These are phyloP conservation scores for Epicampocera succincta DNA, from an alignment of 2,888 invertebrate species.

Conservation along the genomic window DNA sequence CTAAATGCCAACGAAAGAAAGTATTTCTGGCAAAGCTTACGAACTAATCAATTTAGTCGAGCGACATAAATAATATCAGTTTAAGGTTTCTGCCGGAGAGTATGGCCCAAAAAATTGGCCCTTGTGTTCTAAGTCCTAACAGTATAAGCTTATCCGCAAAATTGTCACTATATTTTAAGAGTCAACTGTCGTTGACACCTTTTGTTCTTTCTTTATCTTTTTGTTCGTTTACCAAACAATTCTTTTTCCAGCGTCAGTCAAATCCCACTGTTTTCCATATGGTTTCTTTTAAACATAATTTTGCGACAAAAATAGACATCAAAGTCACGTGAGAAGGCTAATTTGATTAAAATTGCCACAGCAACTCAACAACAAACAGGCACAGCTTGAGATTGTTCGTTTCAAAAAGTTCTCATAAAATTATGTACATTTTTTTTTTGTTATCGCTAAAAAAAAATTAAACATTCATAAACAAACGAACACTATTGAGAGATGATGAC, in stretches of 20 bases:
- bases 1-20: too few relatives aligned
- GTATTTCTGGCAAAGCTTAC: too few relatives aligned
- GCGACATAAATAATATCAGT: too few relatives aligned
- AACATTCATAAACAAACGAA: constrained; percentile 22
- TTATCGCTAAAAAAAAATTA: constrained; percentile 6
- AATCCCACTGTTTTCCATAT: constrained; percentile 52
- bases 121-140: too few relatives aligned
- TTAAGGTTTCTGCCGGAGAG: too few relatives aligned
- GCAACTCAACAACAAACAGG: constrained; percentile 70
- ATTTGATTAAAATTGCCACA: constrained; percentile 79
- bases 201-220: too few relatives aligned
- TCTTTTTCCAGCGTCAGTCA: not conserved
- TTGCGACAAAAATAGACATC: constrained; percentile 60
- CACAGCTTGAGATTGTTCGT: constrained; percentile 72
- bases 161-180: too few relatives aligned
- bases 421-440: not conserved
- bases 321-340: constrained; percentile 78
- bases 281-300: constrained; percentile 43
- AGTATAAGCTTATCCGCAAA: too few relatives aligned
- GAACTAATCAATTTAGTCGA: too few relatives aligned
- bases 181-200: too few relatives aligned
- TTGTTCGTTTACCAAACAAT: too few relatives aligned
- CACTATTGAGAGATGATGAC: constrained; percentile 21
- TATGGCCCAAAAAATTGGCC: too few relatives aligned
- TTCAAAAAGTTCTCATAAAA: constrained; percentile 62